Base-by-base conservation (phyloP, 2,888 invertebrate species). In the Parochlus steinenii region DNA sequence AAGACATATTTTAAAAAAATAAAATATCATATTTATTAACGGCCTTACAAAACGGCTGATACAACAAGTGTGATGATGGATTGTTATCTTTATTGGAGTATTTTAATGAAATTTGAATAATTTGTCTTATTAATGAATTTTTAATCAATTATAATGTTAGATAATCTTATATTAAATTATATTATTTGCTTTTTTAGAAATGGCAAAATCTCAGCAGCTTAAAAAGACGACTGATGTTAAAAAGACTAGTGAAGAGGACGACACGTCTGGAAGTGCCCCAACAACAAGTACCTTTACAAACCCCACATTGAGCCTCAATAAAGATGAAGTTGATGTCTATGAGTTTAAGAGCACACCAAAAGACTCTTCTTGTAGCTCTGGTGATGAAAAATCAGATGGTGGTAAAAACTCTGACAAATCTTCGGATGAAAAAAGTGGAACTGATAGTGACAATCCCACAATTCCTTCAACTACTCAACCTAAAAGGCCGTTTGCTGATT, bases 181-280 rank as follows among this genome's bases (percentile, higher is more conserved):
- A 10, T 22, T 35, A 11, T n/a, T 23, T 37, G 15, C 18, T 12
- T 39, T 16, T n/a, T 20, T 19, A 17, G n/a, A 11, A 14, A n/a
- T 41, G 39, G 10, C 30, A 41, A 40, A 42, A 63, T 51, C 53
- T 57, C 47, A 52, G 45, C 51, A 62, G 54, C 51, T 62, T 62
- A 63, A 62, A 62, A 46, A 47, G 60, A 61, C 60, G 61, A 62
- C 57, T 61, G 22, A 31, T 23, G 12, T 31, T 18, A 27, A 32
- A 19, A 19, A 35, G 20, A n/a, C 27, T 12, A n/a, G 7, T 12
- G 37, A 31, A n/a, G 33, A 22, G n/a, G 39, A 32, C 4, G 35
- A 37, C 24, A 24, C 32, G 29, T 11, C 7, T 14, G 27, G 27
- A 26, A 12, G 8, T 4, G 16, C 27, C 6, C 11, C 35, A n/a